Percentiles rank a stretch among this genome's conserved stretches.
Evolutionary conservation across 2,888 invertebrate species (phyloP).

Genomic region (Tineola bisselliella): DNA sequence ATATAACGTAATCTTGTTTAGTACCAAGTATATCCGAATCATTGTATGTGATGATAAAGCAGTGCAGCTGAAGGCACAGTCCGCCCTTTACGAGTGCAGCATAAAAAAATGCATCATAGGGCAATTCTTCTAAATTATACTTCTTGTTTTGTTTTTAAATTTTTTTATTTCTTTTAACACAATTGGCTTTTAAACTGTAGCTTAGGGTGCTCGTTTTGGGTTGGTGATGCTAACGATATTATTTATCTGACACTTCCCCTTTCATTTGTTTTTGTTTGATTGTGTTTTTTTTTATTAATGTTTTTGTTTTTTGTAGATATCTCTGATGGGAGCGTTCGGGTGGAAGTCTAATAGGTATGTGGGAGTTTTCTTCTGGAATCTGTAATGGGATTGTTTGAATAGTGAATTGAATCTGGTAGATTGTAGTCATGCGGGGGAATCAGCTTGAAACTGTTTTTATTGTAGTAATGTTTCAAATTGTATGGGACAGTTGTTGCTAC

Average conservation of each 20-base stretch:
- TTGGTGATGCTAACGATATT: conserved; percentile 38
- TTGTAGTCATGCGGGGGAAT: too few species aligned
- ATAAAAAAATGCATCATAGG: conserved; percentile 30
- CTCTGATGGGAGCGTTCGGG: too few species aligned
- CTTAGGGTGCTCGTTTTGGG: conserved; percentile 48
- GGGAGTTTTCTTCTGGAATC: too few species aligned
- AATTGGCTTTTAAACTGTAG: conserved; percentile 29
- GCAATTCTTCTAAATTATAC: conserved; percentile 18
- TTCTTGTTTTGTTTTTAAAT: conserved; percentile 16
- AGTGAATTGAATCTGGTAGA: too few species aligned
- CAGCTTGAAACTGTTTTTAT: too few species aligned
- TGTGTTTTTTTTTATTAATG: background rate
- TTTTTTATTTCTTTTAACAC: conserved; percentile 21
- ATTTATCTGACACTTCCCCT: background rate
- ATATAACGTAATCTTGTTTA: too few species aligned
- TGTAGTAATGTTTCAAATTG: too few species aligned
- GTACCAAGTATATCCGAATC: too few species aligned
- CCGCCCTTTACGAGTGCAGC: background rate
- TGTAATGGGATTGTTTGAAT: too few species aligned
- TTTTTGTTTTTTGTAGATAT: background rate
- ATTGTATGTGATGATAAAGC: conserved; percentile 46
- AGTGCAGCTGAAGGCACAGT: conserved; percentile 50
- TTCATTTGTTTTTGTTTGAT: background rate
- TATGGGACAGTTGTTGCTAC: too few species aligned
- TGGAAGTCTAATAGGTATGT: too few species aligned